Evolutionary conservation across 2,888 invertebrate genomes (phyloP).

Genomic region (Agonopterix alstromeriana): DNA sequence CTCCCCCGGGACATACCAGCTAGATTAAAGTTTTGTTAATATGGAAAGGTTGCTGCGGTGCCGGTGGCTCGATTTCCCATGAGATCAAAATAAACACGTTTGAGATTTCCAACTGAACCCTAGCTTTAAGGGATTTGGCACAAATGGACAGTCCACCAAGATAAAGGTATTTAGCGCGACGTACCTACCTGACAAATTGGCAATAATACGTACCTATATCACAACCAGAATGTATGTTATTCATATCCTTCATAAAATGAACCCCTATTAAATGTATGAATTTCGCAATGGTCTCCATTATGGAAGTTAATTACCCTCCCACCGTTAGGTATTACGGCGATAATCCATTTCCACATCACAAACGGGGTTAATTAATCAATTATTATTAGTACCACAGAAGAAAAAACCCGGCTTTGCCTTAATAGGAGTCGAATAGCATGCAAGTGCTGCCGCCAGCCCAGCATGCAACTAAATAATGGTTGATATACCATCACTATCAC

Average conservation of each 20-base stretch:
- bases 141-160: conserved; percentile 22
- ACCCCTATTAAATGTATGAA: conserved; percentile 28
- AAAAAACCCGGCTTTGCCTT: too few relatives aligned
- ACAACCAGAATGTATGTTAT: conserved; percentile 4
- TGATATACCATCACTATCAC: too few relatives aligned
- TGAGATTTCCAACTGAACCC: conserved; percentile 30
- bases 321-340: neutral
- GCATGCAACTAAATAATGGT: too few relatives aligned
- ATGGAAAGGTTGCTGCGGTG: conserved; percentile 38
- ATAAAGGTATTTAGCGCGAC: conserved; percentile 26
- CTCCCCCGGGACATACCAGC: conserved; percentile 34
- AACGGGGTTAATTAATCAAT: neutral
- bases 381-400: too few relatives aligned
- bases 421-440: too few relatives aligned
- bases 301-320: conserved; percentile 26
- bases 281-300: conserved; percentile 23
- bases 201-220: conserved; percentile 13
- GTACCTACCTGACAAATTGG: conserved; percentile 14
- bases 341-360: conserved; percentile 3
- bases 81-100: conserved; percentile 41
- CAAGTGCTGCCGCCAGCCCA: too few relatives aligned
- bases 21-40: conserved; percentile 63
- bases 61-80: conserved; percentile 44
- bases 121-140: conserved; percentile 24
- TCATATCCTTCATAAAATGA: conserved; percentile 15